phyloP scores from a whole-genome alignment of 1,140 invertebrate species.

The Penaeus japonicus region DNA sequence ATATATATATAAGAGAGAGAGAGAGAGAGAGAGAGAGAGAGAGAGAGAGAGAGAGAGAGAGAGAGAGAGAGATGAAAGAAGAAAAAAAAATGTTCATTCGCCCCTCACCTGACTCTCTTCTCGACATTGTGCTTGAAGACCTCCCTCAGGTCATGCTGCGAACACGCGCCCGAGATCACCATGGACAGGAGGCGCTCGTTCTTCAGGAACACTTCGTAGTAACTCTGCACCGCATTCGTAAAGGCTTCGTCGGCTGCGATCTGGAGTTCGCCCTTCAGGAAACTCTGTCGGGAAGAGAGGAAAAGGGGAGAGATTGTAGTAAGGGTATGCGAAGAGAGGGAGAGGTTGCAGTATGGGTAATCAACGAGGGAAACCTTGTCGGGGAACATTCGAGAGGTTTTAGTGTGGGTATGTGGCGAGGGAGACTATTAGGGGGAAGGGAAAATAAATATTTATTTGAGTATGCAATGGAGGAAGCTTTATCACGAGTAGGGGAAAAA shows the following conservation, averaged over 20 bases:
- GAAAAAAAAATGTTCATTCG: not conserved
- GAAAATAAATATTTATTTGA: too few species aligned
- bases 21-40: not conserved
- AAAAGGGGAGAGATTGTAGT: conserved; percentile 19
- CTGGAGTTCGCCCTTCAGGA: conserved; percentile 93
- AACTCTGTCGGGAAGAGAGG: conserved; percentile 71
- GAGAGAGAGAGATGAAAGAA: not conserved
- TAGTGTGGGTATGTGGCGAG: too few species aligned
- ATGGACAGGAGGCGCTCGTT: conserved; percentile 94
- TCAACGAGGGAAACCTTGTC: conserved; percentile 73
- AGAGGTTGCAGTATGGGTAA: too few species aligned
- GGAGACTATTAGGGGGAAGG: too few species aligned
- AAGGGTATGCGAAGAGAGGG: too few species aligned
- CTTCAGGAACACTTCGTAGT: conserved; percentile 96
- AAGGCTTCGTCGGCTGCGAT: conserved; percentile 99
- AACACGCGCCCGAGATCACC: conserved; percentile 96
- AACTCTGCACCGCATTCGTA: conserved; percentile 97
- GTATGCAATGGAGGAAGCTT: too few species aligned
- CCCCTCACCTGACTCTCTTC: conserved; percentile 84
- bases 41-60: not conserved
- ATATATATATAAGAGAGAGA: not conserved
- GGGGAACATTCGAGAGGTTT: conserved; percentile 22
- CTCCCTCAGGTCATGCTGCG: conserved; percentile 97
- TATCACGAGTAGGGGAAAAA: too few species aligned
- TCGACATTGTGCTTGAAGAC: conserved; percentile 98